Evolutionary conservation across 2,113 vertebrate genomes (phyloP).

Genomic region (Acanthochromis polyacanthus): DNA sequence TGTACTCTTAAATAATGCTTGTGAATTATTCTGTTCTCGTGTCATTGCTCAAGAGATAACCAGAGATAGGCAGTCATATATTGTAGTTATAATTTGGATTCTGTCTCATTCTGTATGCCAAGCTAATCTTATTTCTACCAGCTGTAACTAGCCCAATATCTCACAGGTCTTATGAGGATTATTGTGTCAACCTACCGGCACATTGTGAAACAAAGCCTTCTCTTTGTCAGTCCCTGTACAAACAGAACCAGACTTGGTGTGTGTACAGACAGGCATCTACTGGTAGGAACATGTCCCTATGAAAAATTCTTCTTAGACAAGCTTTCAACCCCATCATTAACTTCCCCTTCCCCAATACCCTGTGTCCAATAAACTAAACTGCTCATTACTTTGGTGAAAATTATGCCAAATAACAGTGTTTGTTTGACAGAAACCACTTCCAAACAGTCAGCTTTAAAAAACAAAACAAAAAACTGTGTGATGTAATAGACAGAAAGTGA

Average conservation of each 20-base stretch:
- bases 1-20: neutral
- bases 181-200: constrained; percentile 47
- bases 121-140: constrained; percentile 34
- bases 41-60: neutral
- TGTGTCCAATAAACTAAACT: constrained; percentile 39
- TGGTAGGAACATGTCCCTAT: constrained; percentile 74
- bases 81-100: constrained; percentile 15
- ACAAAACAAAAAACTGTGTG: too few relatives aligned
- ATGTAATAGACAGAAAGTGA: neutral
- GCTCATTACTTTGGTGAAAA: constrained; percentile 44
- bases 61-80: neutral
- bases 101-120: constrained; percentile 1
- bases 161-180: constrained; percentile 29
- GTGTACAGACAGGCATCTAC: constrained; percentile 69
- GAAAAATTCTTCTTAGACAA: constrained; percentile 51
- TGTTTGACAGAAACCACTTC: constrained; percentile 12
- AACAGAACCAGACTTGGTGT: constrained; percentile 71
- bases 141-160: constrained; percentile 29
- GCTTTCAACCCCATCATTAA: constrained; percentile 64
- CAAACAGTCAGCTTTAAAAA: constrained; percentile 20
- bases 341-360: constrained; percentile 17
- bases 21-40: constrained; percentile 16
- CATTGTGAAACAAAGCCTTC: constrained; percentile 67
- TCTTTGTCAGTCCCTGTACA: constrained; percentile 59
- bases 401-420: constrained; percentile 45